Evolutionary conservation across 2,888 invertebrate species (phyloP), one percentile per base, ranked within the genome.

Genomic region (Corbicula japonica): DNA sequence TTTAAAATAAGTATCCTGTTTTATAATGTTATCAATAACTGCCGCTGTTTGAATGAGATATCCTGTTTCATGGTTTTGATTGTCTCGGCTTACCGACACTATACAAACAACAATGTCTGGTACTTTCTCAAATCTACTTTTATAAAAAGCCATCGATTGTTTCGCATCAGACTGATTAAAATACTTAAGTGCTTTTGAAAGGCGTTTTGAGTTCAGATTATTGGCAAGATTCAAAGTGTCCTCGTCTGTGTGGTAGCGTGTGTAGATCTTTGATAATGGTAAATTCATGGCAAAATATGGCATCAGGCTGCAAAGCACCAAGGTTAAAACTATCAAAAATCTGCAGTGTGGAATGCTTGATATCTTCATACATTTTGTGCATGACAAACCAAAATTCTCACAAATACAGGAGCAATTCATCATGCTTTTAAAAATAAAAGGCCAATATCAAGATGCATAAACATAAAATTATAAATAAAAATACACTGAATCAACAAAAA

Each of bases 21-120:
- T 84, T 6, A 75, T 77, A 12, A 75, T 78, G 41, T 61, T 80
- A 61, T 86, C 85, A 32, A 86, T 83, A 10, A 70, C 83, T 6
- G 80, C 72, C 10, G 73, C 69, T 5, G 76, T 80, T 23, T 80
- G 80, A 44, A 76, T 26, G 4, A 80, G 63, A 48, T 80, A 80
- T 2, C 76, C 76, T 3, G 63, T 71, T 32, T 32, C 35, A 3
- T 56, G 56, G 2, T 12, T 18, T 21, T 38, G 28, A 30, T n/a
- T 46, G 15, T 35, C 15, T 2, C 79, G 60, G 30, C 46, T 68
- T 0, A 66, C 69, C 0, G 80, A 68, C n/a, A 80, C 48, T 10
- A 80, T 68, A 56, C 68, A 66, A 23, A 80, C 63, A 34, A 80
- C 76, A 30, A 80, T 12, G 26, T 69, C 62, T 18, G 62, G 52